Evolutionary conservation across 2,888 invertebrate species (phyloP).

Genomic region (Lamproptera curius): DNA sequence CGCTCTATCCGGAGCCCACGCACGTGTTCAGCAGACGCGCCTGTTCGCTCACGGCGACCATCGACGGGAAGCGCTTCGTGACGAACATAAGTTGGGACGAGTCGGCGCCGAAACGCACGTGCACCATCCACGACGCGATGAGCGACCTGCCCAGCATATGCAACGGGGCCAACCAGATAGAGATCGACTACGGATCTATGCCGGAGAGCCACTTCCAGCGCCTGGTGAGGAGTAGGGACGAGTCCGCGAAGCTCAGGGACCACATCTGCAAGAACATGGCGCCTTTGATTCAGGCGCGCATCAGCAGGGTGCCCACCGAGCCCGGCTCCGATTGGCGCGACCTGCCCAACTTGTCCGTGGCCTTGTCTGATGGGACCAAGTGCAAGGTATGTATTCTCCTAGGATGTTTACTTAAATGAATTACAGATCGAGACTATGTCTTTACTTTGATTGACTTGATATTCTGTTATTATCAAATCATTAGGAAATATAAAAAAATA

Average conservation of each 20-base stretch:
- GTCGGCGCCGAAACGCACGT: constrained; percentile 86
- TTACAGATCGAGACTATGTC: background rate
- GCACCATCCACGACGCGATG: constrained; percentile 90
- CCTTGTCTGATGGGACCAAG: constrained; percentile 83
- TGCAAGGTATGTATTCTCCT: constrained; percentile 62
- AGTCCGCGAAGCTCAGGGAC: constrained; percentile 79
- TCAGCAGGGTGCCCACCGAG: constrained; percentile 84
- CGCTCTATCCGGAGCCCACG: constrained; percentile 87
- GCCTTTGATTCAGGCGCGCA: constrained; percentile 86
- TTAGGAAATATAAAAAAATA: too few relatives aligned
- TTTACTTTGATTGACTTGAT: background rate
- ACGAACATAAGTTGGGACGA: constrained; percentile 80
- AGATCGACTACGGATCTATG: constrained; percentile 84
- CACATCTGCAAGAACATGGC: constrained; percentile 93
- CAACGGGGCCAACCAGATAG: constrained; percentile 83
- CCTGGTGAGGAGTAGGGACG: constrained; percentile 79
- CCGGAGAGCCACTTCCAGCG: constrained; percentile 87
- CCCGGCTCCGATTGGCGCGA: constrained; percentile 93
- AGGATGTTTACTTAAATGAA: too few relatives aligned
- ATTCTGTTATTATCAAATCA: background rate
- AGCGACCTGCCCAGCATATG: constrained; percentile 87
- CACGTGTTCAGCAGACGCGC: constrained; percentile 86
- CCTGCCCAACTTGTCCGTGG: constrained; percentile 86
- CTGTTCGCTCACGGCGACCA: constrained; percentile 73
- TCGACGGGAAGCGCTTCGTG: constrained; percentile 67